Base-by-base conservation (phyloP, 2,888 invertebrate species). In the Mellilla xanthometata region DNA sequence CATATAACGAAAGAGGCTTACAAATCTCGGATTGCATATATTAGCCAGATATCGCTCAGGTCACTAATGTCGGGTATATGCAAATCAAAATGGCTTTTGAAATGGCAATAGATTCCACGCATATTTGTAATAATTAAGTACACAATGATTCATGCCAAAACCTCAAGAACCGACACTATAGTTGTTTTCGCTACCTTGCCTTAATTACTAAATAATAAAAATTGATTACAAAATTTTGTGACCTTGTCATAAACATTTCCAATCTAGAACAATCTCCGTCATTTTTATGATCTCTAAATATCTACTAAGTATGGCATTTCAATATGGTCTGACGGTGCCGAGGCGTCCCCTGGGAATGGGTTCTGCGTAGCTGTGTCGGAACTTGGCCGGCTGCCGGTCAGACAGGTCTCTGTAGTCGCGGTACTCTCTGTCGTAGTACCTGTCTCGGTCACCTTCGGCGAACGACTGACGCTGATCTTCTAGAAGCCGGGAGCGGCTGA, bases 341-440 rank as follows among this genome's bases (percentile, higher is more conserved):
- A 90, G 78, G 28, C 90, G 81, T 10, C 87, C 88, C 51, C 92
- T 73, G 3, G 91, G 84, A 48, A 92, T 91, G 10, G 93, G 92
- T 58, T 93, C 93, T n/a, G 93, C 93, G 61, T 93, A 93, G 66
- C 93, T 93, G 65, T 93, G 93, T 38, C 93, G 88, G 71, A 87
- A 87, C 58, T 90, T 88, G n/a, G 79, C 71, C 63, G 78, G 84
- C 52, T 82, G 84, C 19, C 89, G 58, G 7, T 88, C 88, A 1
- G 85, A 70, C 7, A 88, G 63, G 12, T 89, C 88, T 13, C 81
- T 81, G 61, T 81, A 86, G 22, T 89, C 89, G 50, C 87, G 67
- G 52, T 81, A 88, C 38, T 89, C 88, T 36, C 85, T 66, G n/a
- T 89, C 89, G 41, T 80, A 86, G 58, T 76, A 89, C 39, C 82